Base-by-base conservation (phyloP, 2,797 vertebrate species). In the Sebastes nivosus region DNA sequence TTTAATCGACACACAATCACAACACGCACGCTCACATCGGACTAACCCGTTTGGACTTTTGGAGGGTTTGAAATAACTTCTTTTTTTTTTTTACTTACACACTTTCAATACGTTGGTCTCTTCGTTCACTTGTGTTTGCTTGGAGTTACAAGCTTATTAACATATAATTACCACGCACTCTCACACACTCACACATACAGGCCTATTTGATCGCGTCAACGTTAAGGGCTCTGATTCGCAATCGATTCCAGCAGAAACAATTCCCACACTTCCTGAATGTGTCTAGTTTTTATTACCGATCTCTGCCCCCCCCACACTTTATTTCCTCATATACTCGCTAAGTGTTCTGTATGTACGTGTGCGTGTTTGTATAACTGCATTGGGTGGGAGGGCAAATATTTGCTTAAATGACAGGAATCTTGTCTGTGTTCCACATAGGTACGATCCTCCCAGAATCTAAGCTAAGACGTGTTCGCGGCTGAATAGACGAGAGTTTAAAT, bases 211-310 rank as follows among this genome's bases (percentile, higher is more conserved):
- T 86, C 66, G 75, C 89, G 65, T 75, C 12, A 88, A 90, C 18
- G 3, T 81, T 30, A 94, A 94, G 94, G 93, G 94, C 94, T 95
- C 88, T 92, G 80, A 90, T 85, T 88, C 71, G 80, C 87, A 87
- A 79, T 86, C 60, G 24, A 92, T 88, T 91, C 89, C 93, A 92
- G 91, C 92, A 86, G 85, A 86, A 89, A 88, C 72, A 38, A 72
- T 82, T 85, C 85, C 75, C 86, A 83, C 81, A 72, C 72, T 83
- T 87, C 82, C 77, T 82, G 79, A 92, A 88, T 91, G 90, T 90
- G 67, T 89, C 67, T 71, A 72, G 50, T 85, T 92, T 91, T 88
- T 87, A 75, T 85, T 64, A 78, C 78, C 61, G 60, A 87, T 69
- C 52, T 18, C 63, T 46, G 50, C 10, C 58, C 18, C 29, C 2